These are phyloP conservation scores for Opisthocomus hoazin DNA, from an alignment of 2,113 vertebrate species.

Conservation along the genomic window DNA sequence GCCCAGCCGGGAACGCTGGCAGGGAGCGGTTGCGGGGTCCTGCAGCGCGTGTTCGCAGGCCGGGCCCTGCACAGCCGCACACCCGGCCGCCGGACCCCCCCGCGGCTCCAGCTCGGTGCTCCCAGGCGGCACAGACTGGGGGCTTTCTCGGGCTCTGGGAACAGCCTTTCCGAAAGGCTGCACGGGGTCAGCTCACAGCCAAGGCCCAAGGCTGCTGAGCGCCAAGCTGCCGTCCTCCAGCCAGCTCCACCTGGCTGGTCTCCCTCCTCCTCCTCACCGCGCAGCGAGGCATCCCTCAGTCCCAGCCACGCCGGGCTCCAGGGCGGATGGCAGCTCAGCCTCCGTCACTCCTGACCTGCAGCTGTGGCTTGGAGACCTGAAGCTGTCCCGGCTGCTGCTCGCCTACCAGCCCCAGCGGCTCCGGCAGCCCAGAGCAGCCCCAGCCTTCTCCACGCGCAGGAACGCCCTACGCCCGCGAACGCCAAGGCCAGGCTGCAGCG, in stretches of 20 bases:
- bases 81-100: not conserved
- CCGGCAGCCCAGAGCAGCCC: not conserved
- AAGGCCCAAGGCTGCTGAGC: not conserved
- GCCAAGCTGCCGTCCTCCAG: not conserved
- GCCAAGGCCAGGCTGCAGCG: fast-evolving
- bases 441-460: fast-evolving
- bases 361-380: not conserved
- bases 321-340: not conserved
- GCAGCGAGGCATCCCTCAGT: not conserved
- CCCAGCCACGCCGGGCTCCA: not conserved
- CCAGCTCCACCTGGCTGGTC: not conserved
- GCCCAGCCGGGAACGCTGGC: not conserved
- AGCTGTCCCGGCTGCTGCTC: not conserved
- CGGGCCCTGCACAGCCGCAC: not conserved
- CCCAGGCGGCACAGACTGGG: not conserved
- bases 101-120: not conserved
- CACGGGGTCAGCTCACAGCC: not conserved
- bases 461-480: too few species aligned
- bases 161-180: not conserved
- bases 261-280: not conserved
- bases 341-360: not conserved
- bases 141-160: not conserved
- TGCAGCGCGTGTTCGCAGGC: not conserved
- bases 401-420: not conserved
- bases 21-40: fast-evolving